Evolutionary conservation across 1,140 invertebrate species (phyloP).

Genomic region (Drosophila cardini): DNA sequence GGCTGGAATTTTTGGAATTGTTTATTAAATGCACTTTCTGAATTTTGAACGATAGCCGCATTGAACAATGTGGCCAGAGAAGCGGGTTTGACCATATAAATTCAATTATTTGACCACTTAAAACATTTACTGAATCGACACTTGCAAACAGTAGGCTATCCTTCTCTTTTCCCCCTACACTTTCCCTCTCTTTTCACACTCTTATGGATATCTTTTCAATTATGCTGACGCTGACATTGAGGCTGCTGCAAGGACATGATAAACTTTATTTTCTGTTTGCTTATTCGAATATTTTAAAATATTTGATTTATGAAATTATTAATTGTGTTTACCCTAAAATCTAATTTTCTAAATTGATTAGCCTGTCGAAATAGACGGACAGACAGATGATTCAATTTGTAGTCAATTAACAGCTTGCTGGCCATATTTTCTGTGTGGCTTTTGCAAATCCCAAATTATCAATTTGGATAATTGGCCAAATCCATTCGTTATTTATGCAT

Average conservation of each 20-base stretch:
- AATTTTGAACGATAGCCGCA: slow-evolving; percentile 6
- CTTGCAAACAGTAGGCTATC: slow-evolving; percentile 8
- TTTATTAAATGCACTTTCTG: slow-evolving; percentile 7
- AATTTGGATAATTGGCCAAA: slow-evolving; percentile 16
- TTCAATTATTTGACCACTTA: slow-evolving; percentile 24
- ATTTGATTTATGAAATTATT: slow-evolving; percentile 56
- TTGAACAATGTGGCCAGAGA: background rate
- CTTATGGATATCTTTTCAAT: slow-evolving; percentile 16
- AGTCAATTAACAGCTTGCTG: slow-evolving; percentile 37
- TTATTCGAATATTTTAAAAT: slow-evolving; percentile 46
- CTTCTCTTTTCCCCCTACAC: background rate
- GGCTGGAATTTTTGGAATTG: background rate
- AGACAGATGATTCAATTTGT: slow-evolving; percentile 32
- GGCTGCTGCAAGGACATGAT: slow-evolving; percentile 1
- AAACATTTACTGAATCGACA: slow-evolving; percentile 5
- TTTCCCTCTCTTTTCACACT: background rate
- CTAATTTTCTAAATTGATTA: slow-evolving; percentile 61
- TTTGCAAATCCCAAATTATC: background rate
- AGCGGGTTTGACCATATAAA: slow-evolving; percentile 8
- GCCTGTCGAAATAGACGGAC: background rate
- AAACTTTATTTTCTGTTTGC: slow-evolving; percentile 1
- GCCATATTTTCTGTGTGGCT: slow-evolving; percentile 15
- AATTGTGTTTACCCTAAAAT: slow-evolving; percentile 71
- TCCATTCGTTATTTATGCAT: slow-evolving; percentile 35
- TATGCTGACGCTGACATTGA: slow-evolving; percentile 47